Base-by-base conservation (phyloP, 2,797 vertebrate species). In the Cuniculus paca region DNA sequence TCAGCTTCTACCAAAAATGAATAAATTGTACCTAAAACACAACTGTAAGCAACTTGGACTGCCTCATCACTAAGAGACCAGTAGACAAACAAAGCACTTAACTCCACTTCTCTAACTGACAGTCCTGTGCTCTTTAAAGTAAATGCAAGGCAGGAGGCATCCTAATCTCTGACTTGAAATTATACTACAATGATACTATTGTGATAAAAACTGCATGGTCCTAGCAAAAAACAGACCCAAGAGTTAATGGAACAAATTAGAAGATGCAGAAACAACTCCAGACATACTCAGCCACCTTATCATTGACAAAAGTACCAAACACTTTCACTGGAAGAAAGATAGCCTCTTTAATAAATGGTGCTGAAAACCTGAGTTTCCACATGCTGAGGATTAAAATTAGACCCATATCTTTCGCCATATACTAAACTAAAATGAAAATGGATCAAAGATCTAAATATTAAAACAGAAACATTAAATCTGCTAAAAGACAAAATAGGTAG, bases 1-100 rank as follows among this genome's bases (percentile, higher is more conserved):
- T 56, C 19, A 84, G 58, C 90, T 96, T 74, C 72, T 56, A 58
- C 54, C 13, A 86, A 92, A 87, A 63, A 48, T 36, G 39, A 16
- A 80, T 39, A 42, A 94, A 36, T 28, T 88, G 2, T 50, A 45
- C 39, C 36, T 77, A 95, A 95, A 92, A 54, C 2, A 10, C 77
- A 96, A 26, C 26, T 89, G 83, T 56, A 48, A 81, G 28, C 34
- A 75, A 34, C 56, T 54, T 48, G 42, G 24, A 36, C 31, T 68
- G 20, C 6, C 14, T 87, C 28, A 36, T 86, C 28, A 20, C 36
- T 80, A n/a, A 68, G 31, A 81, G 3, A 70, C 54, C 17, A 82
- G 48, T 0, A 56, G 77, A 36, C n/a, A 92, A 78, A 79, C 60
- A 65, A 88, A 52, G 36, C 34, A 86, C 8, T 54, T 72, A 54